Base-by-base conservation (phyloP, 2,888 invertebrate genomes). In the Eupithecia exiguata region DNA sequence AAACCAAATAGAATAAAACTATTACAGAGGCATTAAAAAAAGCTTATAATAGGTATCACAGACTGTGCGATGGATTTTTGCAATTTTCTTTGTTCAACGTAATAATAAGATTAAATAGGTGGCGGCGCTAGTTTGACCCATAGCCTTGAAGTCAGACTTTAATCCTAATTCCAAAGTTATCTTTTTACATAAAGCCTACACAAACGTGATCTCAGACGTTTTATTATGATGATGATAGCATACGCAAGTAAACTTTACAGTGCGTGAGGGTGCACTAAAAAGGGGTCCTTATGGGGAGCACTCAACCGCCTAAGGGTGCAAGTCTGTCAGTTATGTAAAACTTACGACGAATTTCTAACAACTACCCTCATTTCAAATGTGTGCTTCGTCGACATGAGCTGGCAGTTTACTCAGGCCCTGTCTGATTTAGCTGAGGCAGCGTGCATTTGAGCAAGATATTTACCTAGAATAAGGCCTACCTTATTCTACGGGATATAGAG, bases 241-340 rank as follows among this genome's bases (percentile, higher is more conserved):
- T 35, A 35, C 16, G 9, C 62, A 62, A 35, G 62, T 62, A 35
- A 12, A 25, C 25, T 58, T 25, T 18, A 43, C 16, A 21, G 40
- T 21, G 40, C 38, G 65, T 40, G 65, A 65, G 65, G 40, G 65
- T 38, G 66, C 66, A 40, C 66, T 40, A 40, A 66, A 66, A 66
- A 25, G 16, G 66, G 66, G 66, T n/a, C 14, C 66, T 21, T 66
- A 10, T 38, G 38, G 38, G 36, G 16, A 38, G 38, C 63, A 65
- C 63, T 65, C 38, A 66, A 14, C 38, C 21, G 62, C 35, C 38
- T 38, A 43, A 66, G 66, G 66, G 38, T 66, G 66, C 38, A 66
- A 40, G 62, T 53, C 49, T 53, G 49, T 25, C 61, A 30, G 61
- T 62, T 35, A 18, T 62, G 62, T 35, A 16, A 62, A 62, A 62